A percentile compares a stretch with the other conserved stretches of the same genome.
phyloP scores from a whole-genome alignment of 2,113 vertebrate species.

The Ceuthmochares aereus region DNA sequence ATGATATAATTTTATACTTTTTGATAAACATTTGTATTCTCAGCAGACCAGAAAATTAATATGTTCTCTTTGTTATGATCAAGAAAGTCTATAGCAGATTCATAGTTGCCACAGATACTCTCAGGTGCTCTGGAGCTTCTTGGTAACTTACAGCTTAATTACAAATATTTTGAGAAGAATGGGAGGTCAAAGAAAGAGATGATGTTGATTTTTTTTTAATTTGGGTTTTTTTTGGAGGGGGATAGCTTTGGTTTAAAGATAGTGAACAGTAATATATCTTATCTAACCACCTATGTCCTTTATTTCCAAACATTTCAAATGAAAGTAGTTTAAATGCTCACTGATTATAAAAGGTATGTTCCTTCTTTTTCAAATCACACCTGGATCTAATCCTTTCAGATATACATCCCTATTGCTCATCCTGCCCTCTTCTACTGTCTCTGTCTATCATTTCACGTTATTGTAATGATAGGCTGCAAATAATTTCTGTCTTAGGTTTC shows the following conservation, averaged over 20 bases:
- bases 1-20: neutral
- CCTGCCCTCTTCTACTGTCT: neutral
- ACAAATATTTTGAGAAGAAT: neutral
- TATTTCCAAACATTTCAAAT: neutral
- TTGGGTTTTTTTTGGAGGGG: rapidly evolving
- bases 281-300: neutral
- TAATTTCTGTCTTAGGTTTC: neutral
- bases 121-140: neutral
- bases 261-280: neutral
- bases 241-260: neutral
- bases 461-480: neutral
- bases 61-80: neutral
- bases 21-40: neutral
- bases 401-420: neutral
- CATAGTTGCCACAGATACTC: neutral
- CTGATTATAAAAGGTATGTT: neutral
- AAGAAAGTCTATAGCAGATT: neutral
- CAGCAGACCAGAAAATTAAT: neutral
- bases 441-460: neutral
- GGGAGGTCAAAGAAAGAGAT: neutral
- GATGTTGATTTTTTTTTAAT: neutral
- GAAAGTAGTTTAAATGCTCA: neutral
- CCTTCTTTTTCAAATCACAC: neutral
- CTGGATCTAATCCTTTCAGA: neutral
- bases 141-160: neutral